Evolutionary conservation across 2,888 invertebrate genomes (phyloP).

Genomic region (Seira musarum): DNA sequence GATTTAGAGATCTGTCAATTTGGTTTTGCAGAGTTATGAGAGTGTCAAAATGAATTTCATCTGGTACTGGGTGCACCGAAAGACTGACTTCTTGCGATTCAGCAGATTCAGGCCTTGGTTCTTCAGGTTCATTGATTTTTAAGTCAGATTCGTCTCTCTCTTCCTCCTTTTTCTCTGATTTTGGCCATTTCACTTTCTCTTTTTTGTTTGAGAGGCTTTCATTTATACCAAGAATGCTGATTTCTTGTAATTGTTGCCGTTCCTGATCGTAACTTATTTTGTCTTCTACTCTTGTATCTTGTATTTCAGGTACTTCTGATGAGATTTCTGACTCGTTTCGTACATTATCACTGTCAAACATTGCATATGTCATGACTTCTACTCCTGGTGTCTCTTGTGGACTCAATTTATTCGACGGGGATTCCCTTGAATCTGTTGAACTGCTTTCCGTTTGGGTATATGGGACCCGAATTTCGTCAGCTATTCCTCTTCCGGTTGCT

Average conservation of each 20-base stretch:
- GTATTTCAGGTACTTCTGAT: not conserved
- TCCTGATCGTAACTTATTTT: slow-evolving; percentile 24
- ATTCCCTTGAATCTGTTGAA: too few relatives aligned
- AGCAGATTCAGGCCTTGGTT: not conserved
- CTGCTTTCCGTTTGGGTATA: not conserved
- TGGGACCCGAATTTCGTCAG: not conserved
- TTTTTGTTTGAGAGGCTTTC: slow-evolving; percentile 1
- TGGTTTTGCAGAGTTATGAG: slow-evolving; percentile 28
- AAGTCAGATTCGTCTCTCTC: slow-evolving; percentile 17
- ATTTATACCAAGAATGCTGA: not conserved
- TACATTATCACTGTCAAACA: not conserved
- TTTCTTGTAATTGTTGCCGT: too few relatives aligned
- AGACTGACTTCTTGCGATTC: slow-evolving; percentile 29
- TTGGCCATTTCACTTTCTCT: slow-evolving; percentile 3
- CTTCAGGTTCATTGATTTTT: slow-evolving; percentile 23
- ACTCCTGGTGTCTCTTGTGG: too few relatives aligned
- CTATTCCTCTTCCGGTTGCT: slow-evolving; percentile 25
- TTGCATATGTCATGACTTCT: not conserved
- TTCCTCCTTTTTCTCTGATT: slow-evolving; percentile 8
- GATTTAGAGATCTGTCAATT: slow-evolving; percentile 41
- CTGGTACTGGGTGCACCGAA: slow-evolving; percentile 33
- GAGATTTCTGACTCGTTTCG: not conserved
- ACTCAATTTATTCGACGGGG: too few relatives aligned
- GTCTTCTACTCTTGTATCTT: not conserved
- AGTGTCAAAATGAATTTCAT: slow-evolving; percentile 44